phyloP scores from a whole-genome alignment of 2,888 invertebrate species.

The Parochlus steinenii region DNA sequence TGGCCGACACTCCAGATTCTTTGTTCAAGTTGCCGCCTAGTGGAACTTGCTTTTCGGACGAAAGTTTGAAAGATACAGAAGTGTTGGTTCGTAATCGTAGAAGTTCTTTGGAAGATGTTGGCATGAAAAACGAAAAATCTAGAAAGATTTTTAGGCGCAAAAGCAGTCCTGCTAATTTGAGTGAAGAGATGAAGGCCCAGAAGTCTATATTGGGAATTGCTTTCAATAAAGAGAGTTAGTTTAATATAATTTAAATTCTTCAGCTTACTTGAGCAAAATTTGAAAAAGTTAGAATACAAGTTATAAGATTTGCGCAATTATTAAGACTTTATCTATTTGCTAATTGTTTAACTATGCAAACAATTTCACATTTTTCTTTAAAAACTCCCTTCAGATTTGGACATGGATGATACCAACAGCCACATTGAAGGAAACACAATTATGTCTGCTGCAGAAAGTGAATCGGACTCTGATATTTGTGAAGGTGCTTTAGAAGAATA shows the following conservation, averaged over 20 bases:
- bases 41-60: too few relatives aligned
- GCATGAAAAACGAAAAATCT: background rate
- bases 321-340: slow-evolving; percentile 1
- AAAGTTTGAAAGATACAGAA: too few relatives aligned
- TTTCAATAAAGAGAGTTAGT: too few relatives aligned
- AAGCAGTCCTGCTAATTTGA: background rate
- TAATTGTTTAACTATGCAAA: slow-evolving; percentile 7
- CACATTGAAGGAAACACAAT: slow-evolving; percentile 30
- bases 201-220: too few relatives aligned
- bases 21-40: background rate
- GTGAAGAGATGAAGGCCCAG: too few relatives aligned
- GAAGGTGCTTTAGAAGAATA: slow-evolving; percentile 28
- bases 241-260: too few relatives aligned
- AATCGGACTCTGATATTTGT: slow-evolving; percentile 42
- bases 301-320: background rate
- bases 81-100: too few relatives aligned
- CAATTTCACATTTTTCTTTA: too few relatives aligned
- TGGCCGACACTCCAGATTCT: slow-evolving; percentile 19
- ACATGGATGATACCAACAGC: slow-evolving; percentile 36
- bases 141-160: background rate
- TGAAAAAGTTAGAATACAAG: background rate
- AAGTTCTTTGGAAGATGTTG: too few relatives aligned
- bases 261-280: too few relatives aligned
- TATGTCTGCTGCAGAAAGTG: slow-evolving; percentile 31
- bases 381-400: slow-evolving; percentile 39